These are phyloP conservation scores for Magallana gigas DNA, from an alignment of 1,140 invertebrate species.

Conservation along the genomic window DNA sequence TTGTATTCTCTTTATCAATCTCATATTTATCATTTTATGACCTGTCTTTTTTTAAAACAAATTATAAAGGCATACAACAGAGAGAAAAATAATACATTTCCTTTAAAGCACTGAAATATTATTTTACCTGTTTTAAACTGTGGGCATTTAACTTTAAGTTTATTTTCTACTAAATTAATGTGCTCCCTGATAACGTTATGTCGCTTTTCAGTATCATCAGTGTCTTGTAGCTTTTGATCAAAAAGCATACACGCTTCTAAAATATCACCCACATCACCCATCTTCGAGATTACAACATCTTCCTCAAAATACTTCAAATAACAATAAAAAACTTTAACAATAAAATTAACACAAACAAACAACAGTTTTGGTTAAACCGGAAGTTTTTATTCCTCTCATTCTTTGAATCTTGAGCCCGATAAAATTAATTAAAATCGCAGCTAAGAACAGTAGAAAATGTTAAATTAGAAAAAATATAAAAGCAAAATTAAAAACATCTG, in stretches of 20 bases:
- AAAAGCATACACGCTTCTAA: slow-evolving; percentile 57
- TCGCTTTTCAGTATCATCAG: not conserved
- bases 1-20: no score
- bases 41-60: no score
- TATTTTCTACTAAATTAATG: slow-evolving; percentile 49
- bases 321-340: no score
- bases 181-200: slow-evolving; percentile 54
- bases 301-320: no score
- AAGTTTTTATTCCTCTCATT: not conserved
- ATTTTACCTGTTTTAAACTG: slow-evolving; percentile 61
- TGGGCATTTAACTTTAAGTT: slow-evolving; percentile 55
- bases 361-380: not conserved
- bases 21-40: no score
- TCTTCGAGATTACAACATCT: not conserved
- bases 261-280: slow-evolving; percentile 55
- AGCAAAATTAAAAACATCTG: no score
- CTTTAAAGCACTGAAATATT: no score
- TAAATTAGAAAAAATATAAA: no score
- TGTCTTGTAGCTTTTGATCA: slow-evolving; percentile 54
- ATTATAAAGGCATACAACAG: no score
- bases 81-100: no score
- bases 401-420: not conserved
- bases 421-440: not conserved
- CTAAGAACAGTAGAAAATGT: no score
- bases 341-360: no score